Evolutionary conservation across 2,113 vertebrate genomes (phyloP), one percentile per base, ranked within the genome.

Genomic region (Lonchura striata): DNA sequence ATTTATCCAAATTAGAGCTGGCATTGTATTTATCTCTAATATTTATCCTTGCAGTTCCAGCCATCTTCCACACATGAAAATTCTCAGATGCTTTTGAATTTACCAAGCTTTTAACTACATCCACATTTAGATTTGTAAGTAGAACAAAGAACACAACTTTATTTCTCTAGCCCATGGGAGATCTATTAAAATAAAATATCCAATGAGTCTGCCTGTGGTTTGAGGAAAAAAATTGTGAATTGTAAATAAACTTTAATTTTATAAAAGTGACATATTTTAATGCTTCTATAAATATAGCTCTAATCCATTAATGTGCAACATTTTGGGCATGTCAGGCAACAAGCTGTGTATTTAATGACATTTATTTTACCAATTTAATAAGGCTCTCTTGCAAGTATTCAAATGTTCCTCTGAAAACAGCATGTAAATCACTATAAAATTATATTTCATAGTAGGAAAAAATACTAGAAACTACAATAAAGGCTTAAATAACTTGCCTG

Each of bases 181-280:
- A 74, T 24, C 37, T 53, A 4, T 87, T 78, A 49, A 65, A 90
- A 49, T 24, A 60, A 54, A 7, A 31, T 20, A 83, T 20, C 7
- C 13, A 72, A 30, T 41, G 33, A 41, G 4, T 68, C 17, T 47
- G 28, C 6, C 7, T 0, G 0, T 35, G 18, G 23, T n/a, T 81
- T 66, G 37, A 64, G 44, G 33, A 47, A 65, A 75, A 66, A 14
- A n/a, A 5, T 12, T 31, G 15, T 42, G 25, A 70, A 35, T 10
- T n/a, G 11, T 47, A 75, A 82, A 90, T 35, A 46, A 80, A 82
- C 2, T n/a, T 59, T 4, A 18, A 53, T n/a, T 49, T 60, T 39
- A 41, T 44, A 61, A 23, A 86, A 42, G 6, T 14, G 2, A 25
- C 30, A 11, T 20, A 42, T 63, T 82, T 66, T 33, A 50, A 10